These are phyloP conservation scores for Thera britannica DNA, from an alignment of 2,888 invertebrate genomes.

Conservation along the genomic window DNA sequence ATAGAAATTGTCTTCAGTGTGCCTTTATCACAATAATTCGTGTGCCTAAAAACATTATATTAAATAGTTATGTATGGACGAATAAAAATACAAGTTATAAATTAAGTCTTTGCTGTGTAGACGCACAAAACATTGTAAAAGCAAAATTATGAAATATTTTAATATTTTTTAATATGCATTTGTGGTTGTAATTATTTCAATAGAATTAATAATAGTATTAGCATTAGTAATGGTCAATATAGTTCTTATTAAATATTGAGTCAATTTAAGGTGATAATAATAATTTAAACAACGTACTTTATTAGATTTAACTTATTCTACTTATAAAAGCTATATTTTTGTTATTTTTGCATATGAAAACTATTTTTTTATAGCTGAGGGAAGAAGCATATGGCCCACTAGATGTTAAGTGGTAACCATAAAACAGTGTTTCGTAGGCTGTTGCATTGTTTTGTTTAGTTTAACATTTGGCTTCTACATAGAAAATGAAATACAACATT, in stretches of 20 bases:
- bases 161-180: background rate
- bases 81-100: background rate
- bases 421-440: no score
- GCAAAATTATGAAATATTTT: background rate
- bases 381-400: no score
- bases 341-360: conserved; percentile 31
- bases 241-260: conserved; percentile 28
- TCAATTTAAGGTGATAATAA: conserved; percentile 43
- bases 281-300: conserved; percentile 35
- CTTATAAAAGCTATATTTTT: conserved; percentile 41
- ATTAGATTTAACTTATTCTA: conserved; percentile 53
- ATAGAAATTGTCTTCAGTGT: background rate
- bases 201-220: background rate
- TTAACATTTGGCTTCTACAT: background rate
- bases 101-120: background rate
- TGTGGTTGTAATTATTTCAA: conserved; percentile 25
- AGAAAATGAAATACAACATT: background rate
- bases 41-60: conserved; percentile 10
- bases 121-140: conserved; percentile 16
- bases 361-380: background rate
- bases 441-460: background rate
- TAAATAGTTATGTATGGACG: background rate
- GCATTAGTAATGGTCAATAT: background rate
- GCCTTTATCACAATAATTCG: conserved; percentile 17
- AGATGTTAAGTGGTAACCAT: no score